Evolutionary conservation across 2,888 invertebrate genomes (phyloP).

Genomic region (Ligdia adustata): DNA sequence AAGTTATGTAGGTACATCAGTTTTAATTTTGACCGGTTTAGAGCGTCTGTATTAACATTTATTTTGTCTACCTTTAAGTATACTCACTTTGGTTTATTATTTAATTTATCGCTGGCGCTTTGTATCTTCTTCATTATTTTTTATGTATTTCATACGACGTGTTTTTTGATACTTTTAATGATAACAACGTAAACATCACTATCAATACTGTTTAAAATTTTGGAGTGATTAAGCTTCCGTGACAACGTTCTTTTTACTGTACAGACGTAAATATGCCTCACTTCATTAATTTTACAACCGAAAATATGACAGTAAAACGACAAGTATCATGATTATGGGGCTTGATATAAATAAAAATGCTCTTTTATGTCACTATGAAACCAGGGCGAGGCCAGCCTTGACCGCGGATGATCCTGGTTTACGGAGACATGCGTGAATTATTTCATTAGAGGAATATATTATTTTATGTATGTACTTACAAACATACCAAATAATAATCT

Average conservation of each 20-base stretch:
- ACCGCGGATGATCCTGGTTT: slow-evolving; percentile 37
- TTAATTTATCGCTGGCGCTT: slow-evolving; percentile 33
- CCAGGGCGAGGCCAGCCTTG: slow-evolving; percentile 45
- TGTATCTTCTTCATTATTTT: slow-evolving; percentile 43
- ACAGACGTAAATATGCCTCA: slow-evolving; percentile 9
- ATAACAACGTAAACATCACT: slow-evolving; percentile 8
- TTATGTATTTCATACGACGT: slow-evolving; percentile 25
- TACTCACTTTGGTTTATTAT: slow-evolving; percentile 42
- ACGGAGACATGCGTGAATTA: slow-evolving; percentile 27
- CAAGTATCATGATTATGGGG: slow-evolving; percentile 28
- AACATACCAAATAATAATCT: too few relatives aligned
- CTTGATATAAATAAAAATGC: slow-evolving; percentile 31
- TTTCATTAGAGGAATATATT: slow-evolving; percentile 27
- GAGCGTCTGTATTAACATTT: slow-evolving; percentile 31
- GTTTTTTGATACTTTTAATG: slow-evolving; percentile 13
- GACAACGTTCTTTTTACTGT: slow-evolving; percentile 2
- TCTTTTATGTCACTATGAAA: slow-evolving; percentile 40
- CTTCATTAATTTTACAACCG: slow-evolving; percentile 25
- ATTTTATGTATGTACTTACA: too few relatives aligned
- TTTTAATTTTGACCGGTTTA: slow-evolving; percentile 29
- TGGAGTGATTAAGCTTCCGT: background rate
- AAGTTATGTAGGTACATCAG: too few relatives aligned
- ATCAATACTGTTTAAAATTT: slow-evolving; percentile 3
- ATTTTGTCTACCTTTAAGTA: slow-evolving; percentile 40
- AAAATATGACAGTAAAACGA: slow-evolving; percentile 29